Evolutionary conservation across 2,113 vertebrate species (phyloP).

Genomic region (Chaenocephalus aceratus): DNA sequence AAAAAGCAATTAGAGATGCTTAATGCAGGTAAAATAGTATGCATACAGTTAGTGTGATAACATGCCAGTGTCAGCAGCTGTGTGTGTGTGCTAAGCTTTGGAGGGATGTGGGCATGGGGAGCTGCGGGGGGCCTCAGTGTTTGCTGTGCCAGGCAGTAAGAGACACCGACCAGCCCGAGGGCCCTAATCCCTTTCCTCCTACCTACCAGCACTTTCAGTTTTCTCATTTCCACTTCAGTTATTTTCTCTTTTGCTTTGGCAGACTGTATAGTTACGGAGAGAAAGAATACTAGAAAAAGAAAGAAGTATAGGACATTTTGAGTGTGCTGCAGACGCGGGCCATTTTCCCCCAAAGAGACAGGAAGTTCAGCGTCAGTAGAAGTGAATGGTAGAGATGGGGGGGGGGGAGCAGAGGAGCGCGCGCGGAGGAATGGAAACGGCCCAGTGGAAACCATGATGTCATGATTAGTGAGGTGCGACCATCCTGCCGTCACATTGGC

Average conservation of each 20-base stretch:
- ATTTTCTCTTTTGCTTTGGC: conserved; percentile 1
- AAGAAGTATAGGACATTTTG: conserved; percentile 4
- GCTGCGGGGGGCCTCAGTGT: conserved; percentile 49
- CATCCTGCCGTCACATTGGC: conserved; percentile 75
- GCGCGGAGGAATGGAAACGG: conserved; percentile 53
- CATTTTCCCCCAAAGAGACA: conserved; percentile 38
- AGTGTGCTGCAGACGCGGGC: conserved; percentile 32
- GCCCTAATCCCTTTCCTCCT: conserved; percentile 55
- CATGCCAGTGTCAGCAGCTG: conserved; percentile 13
- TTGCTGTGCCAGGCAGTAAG: conserved; percentile 61
- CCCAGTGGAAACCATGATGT: conserved; percentile 80
- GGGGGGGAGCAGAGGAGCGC: conserved; percentile 40
- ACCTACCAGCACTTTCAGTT: conserved; percentile 39
- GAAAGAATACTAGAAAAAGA: not conserved
- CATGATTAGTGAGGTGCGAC: conserved; percentile 80
- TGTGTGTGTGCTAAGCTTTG: conserved; percentile 49
- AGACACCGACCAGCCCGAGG: conserved; percentile 43
- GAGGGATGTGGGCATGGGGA: conserved; percentile 53
- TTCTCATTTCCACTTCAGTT: conserved; percentile 14
- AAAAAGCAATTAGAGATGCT: not conserved
- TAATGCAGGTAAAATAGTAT: conserved; percentile 23
- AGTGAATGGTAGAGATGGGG: conserved; percentile 46
- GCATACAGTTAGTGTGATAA: conserved; percentile 25
- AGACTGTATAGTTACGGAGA: not conserved
- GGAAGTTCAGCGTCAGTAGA: conserved; percentile 60